Evolutionary conservation across 2,888 invertebrate genomes (phyloP).

Genomic region (Plebejus argus): DNA sequence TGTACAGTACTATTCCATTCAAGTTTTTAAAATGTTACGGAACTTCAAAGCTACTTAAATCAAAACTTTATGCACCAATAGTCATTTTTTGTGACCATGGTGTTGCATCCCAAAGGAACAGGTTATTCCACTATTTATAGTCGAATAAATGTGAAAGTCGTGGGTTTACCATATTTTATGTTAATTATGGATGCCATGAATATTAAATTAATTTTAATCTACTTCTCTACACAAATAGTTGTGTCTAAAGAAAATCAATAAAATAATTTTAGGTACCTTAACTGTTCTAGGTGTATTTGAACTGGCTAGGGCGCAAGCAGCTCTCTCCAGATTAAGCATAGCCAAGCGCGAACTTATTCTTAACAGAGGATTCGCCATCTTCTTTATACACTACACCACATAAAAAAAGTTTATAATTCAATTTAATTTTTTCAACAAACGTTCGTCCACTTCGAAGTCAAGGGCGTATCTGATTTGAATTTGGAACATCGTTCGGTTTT

Average conservation of each 20-base stretch:
- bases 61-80: background rate
- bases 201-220: background rate
- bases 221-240: no score
- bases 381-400: conserved; percentile 37
- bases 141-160: conserved; percentile 7
- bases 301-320: conserved; percentile 51
- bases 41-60: background rate
- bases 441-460: background rate
- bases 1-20: no score
- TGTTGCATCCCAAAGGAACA: conserved; percentile 20
- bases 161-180: background rate
- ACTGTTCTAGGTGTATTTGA: conserved; percentile 60
- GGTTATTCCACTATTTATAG: conserved; percentile 23
- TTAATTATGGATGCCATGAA: background rate
- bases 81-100: background rate
- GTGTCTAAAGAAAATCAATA: no score
- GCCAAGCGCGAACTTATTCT: conserved; percentile 64
- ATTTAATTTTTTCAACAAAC: background rate
- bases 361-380: conserved; percentile 74
- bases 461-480: conserved; percentile 55
- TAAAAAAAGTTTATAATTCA: background rate
- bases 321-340: conserved; percentile 62
- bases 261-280: conserved; percentile 54
- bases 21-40: background rate
- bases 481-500: conserved; percentile 61